Evolutionary conservation across 2,888 invertebrate species (phyloP).

Genomic region (Biston betularia): DNA sequence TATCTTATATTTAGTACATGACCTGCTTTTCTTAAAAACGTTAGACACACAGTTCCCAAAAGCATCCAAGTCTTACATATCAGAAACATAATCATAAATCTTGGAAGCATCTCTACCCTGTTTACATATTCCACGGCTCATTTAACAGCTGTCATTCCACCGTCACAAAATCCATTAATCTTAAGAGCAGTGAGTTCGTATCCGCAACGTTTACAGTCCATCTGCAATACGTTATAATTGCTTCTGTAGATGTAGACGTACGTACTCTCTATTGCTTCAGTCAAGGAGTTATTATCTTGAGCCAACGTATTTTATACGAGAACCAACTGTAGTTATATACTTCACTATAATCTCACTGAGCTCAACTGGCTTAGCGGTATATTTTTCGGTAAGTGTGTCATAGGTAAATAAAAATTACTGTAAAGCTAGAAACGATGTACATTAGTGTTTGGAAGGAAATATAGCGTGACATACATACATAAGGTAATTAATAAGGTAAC

Average conservation of each 20-base stretch:
- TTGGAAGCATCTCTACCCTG: conserved; percentile 19
- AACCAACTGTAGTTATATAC: background rate
- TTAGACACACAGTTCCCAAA: conserved; percentile 1
- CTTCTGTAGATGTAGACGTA: conserved; percentile 33
- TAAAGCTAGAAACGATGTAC: too few species aligned
- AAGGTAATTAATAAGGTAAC: too few species aligned
- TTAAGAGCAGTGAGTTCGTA: conserved; percentile 41
- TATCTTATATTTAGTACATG: background rate
- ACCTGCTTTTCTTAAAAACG: background rate
- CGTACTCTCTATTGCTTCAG: background rate
- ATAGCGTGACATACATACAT: too few species aligned
- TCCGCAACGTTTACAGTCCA: conserved; percentile 62
- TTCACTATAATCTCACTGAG: too few species aligned
- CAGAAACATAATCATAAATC: conserved; percentile 29
- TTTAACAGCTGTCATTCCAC: conserved; percentile 26
- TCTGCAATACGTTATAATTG: conserved; percentile 65
- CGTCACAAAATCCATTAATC: conserved; percentile 35
- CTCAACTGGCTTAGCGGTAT: too few species aligned
- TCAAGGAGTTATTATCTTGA: background rate
- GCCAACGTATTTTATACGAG: background rate
- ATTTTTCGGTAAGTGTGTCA: too few species aligned
- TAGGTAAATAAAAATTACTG: too few species aligned
- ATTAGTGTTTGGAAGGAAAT: too few species aligned
- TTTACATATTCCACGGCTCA: conserved; percentile 26
- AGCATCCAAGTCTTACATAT: conserved; percentile 9